Conservation (phyloP, 2,888 invertebrate species). For the Meiosimyza decipiens region DNA sequence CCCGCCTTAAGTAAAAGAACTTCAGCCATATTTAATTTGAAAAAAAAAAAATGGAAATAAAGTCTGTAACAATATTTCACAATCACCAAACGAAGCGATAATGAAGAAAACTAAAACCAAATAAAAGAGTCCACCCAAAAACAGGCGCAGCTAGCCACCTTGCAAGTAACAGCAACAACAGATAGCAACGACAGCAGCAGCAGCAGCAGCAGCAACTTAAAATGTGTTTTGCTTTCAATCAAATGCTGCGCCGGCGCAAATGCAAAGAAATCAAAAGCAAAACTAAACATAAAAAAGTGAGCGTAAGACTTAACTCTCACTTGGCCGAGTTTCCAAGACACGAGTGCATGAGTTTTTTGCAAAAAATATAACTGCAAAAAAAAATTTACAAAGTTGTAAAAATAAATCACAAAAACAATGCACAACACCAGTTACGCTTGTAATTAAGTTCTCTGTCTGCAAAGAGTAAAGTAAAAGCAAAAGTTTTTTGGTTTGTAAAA, state of each 20-base stretch:
- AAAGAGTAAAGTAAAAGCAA: no score
- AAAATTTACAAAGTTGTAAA: no score
- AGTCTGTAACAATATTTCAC: conserved; percentile 53
- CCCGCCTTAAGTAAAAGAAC: conserved; percentile 21
- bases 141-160: conserved; percentile 18
- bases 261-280: conserved; percentile 21
- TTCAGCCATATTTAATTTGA: conserved; percentile 23
- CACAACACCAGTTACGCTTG: no score
- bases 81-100: conserved; percentile 43
- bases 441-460: no score
- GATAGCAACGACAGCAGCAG: not conserved
- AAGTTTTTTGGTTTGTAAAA: no score
- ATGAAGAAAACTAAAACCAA: conserved; percentile 30
- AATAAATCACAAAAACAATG: no score
- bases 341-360: not conserved
- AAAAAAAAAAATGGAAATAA: conserved; percentile 18
- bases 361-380: no score
- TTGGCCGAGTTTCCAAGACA: not conserved
- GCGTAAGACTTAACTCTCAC: not conserved
- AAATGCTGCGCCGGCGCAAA: not conserved
- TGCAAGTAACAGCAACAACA: conserved; percentile 21
- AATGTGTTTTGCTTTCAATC: conserved; percentile 9
- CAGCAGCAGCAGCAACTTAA: not conserved
- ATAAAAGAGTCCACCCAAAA: conserved; percentile 14
- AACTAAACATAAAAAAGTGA: conserved; percentile 11